A percentile compares a stretch with the other conserved stretches of the same genome.
phyloP scores from a whole-genome alignment of 2,888 invertebrate genomes.

The Ectropis crepuscularia region DNA sequence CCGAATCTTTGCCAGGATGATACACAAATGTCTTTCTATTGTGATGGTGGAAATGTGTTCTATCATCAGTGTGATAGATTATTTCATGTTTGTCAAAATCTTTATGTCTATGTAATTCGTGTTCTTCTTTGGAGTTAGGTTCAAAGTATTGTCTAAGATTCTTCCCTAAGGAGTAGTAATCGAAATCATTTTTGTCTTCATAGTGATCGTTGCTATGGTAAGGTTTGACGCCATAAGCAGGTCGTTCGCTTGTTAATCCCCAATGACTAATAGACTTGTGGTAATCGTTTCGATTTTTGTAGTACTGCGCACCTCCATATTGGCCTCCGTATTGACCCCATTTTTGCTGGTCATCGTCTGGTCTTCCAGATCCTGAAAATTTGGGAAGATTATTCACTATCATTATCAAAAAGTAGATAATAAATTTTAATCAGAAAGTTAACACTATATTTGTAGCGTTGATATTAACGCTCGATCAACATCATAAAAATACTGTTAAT shows the following conservation, averaged over 20 bases:
- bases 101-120: slow-evolving; percentile 1
- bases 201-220: slow-evolving; percentile 25
- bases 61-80: slow-evolving; percentile 8
- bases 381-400: neutral
- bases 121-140: slow-evolving; percentile 6
- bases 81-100: slow-evolving; percentile 1
- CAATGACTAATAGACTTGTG: slow-evolving; percentile 81
- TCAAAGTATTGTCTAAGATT: slow-evolving; percentile 13
- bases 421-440: too few relatives aligned
- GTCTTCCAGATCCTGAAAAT: slow-evolving; percentile 59
- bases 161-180: slow-evolving; percentile 72
- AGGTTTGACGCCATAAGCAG: slow-evolving; percentile 66
- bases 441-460: too few relatives aligned
- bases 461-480: too few relatives aligned
- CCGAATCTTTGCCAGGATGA: slow-evolving; percentile 5
- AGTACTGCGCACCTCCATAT: slow-evolving; percentile 78
- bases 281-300: slow-evolving; percentile 72
- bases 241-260: slow-evolving; percentile 71
- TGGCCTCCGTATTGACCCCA: slow-evolving; percentile 87
- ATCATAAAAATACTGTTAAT: too few relatives aligned
- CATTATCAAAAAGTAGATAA: neutral
- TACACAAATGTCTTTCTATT: neutral
- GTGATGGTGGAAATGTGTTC: slow-evolving; percentile 7
- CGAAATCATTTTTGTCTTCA: slow-evolving; percentile 61
- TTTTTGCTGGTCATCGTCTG: slow-evolving; percentile 69